These are phyloP conservation scores for Microplitis manilae DNA, from an alignment of 2,888 invertebrate genomes.

Conservation along the genomic window DNA sequence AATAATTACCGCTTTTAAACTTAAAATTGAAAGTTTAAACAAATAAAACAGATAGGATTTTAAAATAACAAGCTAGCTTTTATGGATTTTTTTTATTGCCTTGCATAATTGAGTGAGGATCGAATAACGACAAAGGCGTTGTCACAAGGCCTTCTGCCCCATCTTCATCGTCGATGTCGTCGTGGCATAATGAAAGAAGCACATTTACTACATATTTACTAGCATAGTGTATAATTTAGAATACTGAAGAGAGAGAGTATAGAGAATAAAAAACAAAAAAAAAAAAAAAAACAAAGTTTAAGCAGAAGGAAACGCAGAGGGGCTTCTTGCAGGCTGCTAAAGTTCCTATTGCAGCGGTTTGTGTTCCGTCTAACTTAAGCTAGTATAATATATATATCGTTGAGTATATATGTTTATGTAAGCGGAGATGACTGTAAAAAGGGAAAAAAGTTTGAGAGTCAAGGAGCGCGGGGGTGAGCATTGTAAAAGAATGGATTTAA, in stretches of 20 bases:
- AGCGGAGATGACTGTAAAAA: slow-evolving; percentile 65
- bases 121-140: slow-evolving; percentile 24
- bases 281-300: slow-evolving; percentile 9
- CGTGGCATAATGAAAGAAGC: neutral
- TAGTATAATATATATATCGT: slow-evolving; percentile 46
- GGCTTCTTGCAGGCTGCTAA: slow-evolving; percentile 49
- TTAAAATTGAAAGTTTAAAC: neutral
- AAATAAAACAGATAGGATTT: neutral
- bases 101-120: slow-evolving; percentile 26
- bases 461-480: slow-evolving; percentile 40
- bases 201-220: neutral
- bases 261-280: slow-evolving; percentile 1
- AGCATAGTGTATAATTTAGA: neutral
- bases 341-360: slow-evolving; percentile 62
- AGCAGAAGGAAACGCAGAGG: slow-evolving; percentile 34
- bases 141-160: slow-evolving; percentile 2
- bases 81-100: slow-evolving; percentile 8
- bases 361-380: slow-evolving; percentile 47
- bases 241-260: neutral
- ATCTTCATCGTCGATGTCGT: slow-evolving; percentile 7
- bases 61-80: slow-evolving; percentile 3
- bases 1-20: neutral
- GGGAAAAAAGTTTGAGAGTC: slow-evolving; percentile 38
- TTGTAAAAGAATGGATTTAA: slow-evolving; percentile 36
- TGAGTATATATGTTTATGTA: slow-evolving; percentile 40